Conservation (phyloP, 2,113 vertebrate genomes). For the Antigone vipio region DNA sequence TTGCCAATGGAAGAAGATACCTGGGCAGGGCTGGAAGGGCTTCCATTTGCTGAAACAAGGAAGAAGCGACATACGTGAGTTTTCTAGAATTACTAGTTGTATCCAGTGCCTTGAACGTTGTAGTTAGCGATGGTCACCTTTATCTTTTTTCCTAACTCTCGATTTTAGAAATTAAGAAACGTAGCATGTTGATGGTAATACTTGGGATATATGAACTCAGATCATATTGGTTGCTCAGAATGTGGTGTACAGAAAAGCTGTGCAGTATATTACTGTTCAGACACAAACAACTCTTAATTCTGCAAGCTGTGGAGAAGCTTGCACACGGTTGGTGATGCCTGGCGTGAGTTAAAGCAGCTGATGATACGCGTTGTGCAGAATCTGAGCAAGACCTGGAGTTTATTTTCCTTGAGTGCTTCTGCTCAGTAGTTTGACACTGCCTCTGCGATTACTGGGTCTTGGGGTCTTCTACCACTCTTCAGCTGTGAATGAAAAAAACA, state of each 20-base stretch:
- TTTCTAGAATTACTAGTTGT: neutral
- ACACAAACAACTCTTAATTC: neutral
- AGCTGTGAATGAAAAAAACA: neutral
- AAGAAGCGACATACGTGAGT: neutral
- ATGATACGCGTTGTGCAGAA: neutral
- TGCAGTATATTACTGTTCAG: neutral
- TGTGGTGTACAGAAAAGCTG: neutral
- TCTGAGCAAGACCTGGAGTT: neutral
- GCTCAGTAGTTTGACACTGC: neutral
- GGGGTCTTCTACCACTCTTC: neutral
- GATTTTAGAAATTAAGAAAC: neutral
- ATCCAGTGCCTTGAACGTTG: neutral
- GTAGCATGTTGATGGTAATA: accelerated
- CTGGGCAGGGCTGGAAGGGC: constrained; percentile 81
- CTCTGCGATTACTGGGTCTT: neutral
- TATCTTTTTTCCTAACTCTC: too few relatives aligned
- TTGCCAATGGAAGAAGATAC: neutral
- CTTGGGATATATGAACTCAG: neutral
- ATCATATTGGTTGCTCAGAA: neutral
- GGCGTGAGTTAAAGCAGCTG: neutral
- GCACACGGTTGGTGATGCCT: accelerated
- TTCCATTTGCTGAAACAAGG: constrained; percentile 39
- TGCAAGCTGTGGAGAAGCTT: neutral
- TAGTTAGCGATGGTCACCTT: neutral
- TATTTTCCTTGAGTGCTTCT: neutral